Evolutionary conservation across 2,888 invertebrate species (phyloP), one percentile per base, ranked within the genome.

Genomic region (Catocala nupta): DNA sequence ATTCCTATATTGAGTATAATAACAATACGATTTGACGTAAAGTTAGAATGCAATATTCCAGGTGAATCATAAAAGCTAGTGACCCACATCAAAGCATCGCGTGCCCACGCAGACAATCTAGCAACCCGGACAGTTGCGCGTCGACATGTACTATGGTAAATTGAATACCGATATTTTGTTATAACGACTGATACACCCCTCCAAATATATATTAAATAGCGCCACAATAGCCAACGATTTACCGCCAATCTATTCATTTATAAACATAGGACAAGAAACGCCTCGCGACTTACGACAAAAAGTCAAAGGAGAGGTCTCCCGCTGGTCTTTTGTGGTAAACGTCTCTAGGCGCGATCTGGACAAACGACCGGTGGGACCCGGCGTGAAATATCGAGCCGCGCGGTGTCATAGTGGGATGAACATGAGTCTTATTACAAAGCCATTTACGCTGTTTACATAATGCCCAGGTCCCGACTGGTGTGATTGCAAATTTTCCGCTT

Each of bases 181-280:
- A 84, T 84, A 88, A 83, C 84, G 86, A 85, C 83, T 81, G 85
- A 81, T 83, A 81, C 81, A 86, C 85, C 87, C 90, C 87, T 88
- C 87, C 84, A 89, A 84, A 91, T 89, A 84, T 79, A 88, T 83
- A 90, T 91, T 90, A 91, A 91, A 92, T 87, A 89, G 86, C 83
- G 77, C 86, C 87, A 93, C 92, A 94, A 93, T 92, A 89, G 87
- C 85, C 87, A 73, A 86, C 90, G 87, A 93, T 93, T 93, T 92
- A 92, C 92, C 92, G 93, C 90, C 93, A 91, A 94, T 93, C 92
- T 93, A 88, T 90, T 91, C 88, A 90, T 90, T 92, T 93, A 90
- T 92, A 85, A 82, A 83, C 78, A 71, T 78, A 85, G 84, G 83
- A 87, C 88, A 88, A 88, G 90, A 84, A 90, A 92, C 92, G 91